Evolutionary conservation across 2,888 invertebrate genomes (phyloP).

Genomic region (Tipula unca): DNA sequence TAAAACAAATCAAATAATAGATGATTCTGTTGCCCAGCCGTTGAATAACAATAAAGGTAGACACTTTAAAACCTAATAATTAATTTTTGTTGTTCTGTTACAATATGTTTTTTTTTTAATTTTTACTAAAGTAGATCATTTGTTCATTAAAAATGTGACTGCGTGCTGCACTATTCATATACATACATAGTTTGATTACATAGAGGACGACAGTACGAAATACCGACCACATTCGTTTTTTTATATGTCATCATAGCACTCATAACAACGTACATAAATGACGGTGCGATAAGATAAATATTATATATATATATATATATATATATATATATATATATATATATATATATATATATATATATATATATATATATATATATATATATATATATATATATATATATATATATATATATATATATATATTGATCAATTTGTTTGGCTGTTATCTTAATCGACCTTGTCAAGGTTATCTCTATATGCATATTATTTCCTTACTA

Average conservation of each 20-base stretch:
- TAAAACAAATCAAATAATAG: neutral
- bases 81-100: neutral
- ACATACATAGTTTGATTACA: neutral
- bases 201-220: neutral
- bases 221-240: neutral
- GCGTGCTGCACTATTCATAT: neutral
- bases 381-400: neutral
- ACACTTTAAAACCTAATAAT: neutral
- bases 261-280: neutral
- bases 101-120: neutral
- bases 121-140: neutral
- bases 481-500: neutral
- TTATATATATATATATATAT: neutral
- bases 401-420: neutral
- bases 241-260: neutral
- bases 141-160: slow-evolving; percentile 2
- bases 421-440: neutral
- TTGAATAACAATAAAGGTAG: neutral
- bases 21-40: slow-evolving; percentile 14
- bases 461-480: neutral
- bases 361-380: neutral
- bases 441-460: neutral
- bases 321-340: neutral
- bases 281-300: neutral
- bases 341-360: neutral